These are phyloP conservation scores for Oxyruncus cristatus DNA, from an alignment of 2,113 vertebrate genomes.

Conservation along the genomic window DNA sequence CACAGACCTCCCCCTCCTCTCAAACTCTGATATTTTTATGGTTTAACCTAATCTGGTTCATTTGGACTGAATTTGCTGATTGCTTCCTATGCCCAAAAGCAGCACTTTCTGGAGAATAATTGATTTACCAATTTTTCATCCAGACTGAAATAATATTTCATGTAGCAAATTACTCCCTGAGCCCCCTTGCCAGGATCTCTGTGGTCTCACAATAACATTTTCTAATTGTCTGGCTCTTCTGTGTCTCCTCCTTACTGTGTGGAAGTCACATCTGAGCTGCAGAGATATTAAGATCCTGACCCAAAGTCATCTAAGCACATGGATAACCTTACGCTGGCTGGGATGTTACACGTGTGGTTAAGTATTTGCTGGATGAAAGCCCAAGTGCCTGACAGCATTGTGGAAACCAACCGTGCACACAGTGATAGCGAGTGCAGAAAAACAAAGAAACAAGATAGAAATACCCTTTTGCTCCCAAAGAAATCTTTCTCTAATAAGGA, in stretches of 20 bases:
- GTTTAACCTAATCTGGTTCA: neutral
- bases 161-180: neutral
- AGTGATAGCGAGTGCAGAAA: neutral
- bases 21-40: neutral
- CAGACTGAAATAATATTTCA: neutral
- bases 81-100: neutral
- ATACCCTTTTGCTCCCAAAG: neutral
- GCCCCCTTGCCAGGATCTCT: neutral
- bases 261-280: neutral
- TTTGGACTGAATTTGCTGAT: neutral
- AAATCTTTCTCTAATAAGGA: neutral
- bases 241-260: neutral
- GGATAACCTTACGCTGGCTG: neutral
- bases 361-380: slow-evolving; percentile 51
- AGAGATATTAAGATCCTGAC: slow-evolving; percentile 1
- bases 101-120: neutral
- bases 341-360: slow-evolving; percentile 29
- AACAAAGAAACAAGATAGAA: slow-evolving; percentile 26
- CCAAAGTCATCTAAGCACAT: slow-evolving; percentile 34
- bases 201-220: neutral
- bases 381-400: neutral
- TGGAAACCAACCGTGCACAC: neutral
- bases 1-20: neutral
- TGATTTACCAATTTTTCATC: neutral
- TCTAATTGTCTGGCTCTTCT: neutral